Evolutionary conservation across 1,140 invertebrate species (phyloP).

Genomic region (Cheumatopsyche charites): DNA sequence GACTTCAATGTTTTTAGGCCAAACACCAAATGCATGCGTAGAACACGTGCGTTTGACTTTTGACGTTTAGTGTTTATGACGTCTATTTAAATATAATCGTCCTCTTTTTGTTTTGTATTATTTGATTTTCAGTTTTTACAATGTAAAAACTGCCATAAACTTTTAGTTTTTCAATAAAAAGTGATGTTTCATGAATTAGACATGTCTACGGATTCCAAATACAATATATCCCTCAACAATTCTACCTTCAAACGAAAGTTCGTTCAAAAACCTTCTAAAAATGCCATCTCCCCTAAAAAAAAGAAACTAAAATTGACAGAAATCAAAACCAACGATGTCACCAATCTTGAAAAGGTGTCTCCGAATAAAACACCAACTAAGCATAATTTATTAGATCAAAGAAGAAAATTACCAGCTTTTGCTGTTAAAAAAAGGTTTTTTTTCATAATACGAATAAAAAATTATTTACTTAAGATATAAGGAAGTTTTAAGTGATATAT

Average conservation of each 20-base stretch:
- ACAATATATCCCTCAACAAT: slow-evolving; percentile 37
- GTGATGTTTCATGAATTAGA: neutral
- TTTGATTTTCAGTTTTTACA: too few relatives aligned
- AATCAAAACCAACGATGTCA: neutral
- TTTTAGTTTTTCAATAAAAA: too few relatives aligned
- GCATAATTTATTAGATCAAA: slow-evolving; percentile 37
- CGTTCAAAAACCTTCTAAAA: slow-evolving; percentile 34
- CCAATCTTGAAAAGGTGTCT: neutral
- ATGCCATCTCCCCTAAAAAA: slow-evolving; percentile 2
- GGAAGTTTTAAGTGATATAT: neutral
- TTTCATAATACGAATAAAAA: neutral
- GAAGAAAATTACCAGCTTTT: slow-evolving; percentile 42
- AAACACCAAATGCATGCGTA: too few relatives aligned
- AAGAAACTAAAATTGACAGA: slow-evolving; percentile 39
- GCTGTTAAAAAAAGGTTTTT: slow-evolving; percentile 38
- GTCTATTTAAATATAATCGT: too few relatives aligned
- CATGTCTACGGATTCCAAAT: slow-evolving; percentile 46
- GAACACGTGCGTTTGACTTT: too few relatives aligned
- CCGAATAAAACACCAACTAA: neutral
- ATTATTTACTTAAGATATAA: neutral
- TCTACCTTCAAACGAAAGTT: slow-evolving; percentile 31
- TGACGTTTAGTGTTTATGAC: too few relatives aligned
- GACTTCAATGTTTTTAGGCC: too few relatives aligned
- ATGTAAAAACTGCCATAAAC: too few relatives aligned
- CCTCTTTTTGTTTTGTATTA: too few relatives aligned